Evolutionary conservation across 2,113 vertebrate genomes (phyloP).

Genomic region (Mormoops blainvillei): DNA sequence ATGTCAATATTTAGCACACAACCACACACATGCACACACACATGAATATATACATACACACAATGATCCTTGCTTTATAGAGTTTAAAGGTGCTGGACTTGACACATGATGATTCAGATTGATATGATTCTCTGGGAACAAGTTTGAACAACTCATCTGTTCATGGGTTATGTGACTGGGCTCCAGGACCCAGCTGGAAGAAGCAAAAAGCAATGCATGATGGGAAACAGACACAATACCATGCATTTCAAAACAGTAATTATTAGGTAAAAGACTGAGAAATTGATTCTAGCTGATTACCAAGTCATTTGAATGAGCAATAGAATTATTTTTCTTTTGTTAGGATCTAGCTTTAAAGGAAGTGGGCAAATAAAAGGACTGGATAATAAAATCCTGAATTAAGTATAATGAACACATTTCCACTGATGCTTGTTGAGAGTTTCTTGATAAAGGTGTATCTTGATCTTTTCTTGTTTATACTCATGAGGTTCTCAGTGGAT

Average conservation of each 20-base stretch:
- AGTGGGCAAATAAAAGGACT: neutral
- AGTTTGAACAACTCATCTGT: neutral
- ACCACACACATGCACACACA: neutral
- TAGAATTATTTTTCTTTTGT: constrained; percentile 26
- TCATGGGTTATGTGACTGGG: neutral
- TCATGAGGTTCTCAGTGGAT: neutral
- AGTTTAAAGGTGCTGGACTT: neutral
- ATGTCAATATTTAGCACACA: neutral
- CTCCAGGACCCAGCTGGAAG: neutral
- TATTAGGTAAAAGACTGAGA: constrained; percentile 7
- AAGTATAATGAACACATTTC: neutral
- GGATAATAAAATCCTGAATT: neutral
- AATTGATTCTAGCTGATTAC: neutral
- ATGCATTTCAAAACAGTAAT: neutral
- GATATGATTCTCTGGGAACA: neutral
- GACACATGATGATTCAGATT: neutral
- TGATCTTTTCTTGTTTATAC: neutral
- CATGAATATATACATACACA: neutral
- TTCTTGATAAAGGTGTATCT: neutral
- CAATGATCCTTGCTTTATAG: neutral
- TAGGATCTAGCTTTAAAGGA: neutral
- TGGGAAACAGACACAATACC: neutral
- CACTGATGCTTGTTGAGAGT: neutral
- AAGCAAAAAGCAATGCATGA: neutral
- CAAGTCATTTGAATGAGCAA: neutral